phyloP scores from a whole-genome alignment of 2,888 invertebrate species.

The Monopis laevigella region DNA sequence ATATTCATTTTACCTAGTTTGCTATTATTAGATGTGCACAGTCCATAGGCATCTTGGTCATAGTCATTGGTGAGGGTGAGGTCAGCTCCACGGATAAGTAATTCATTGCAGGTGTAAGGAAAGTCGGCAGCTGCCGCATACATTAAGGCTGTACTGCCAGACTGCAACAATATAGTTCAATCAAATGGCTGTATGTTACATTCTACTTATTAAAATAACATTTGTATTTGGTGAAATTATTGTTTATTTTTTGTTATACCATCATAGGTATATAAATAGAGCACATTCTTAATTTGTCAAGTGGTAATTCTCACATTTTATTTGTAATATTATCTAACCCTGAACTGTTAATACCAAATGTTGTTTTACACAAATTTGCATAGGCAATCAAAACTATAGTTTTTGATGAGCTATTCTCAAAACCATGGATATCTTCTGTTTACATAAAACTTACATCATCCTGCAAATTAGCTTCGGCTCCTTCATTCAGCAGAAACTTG shows the following conservation, averaged over 20 bases:
- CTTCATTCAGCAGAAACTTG: conserved; percentile 78
- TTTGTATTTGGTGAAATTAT: too few relatives aligned
- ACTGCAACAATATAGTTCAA: conserved; percentile 54
- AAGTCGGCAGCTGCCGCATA: conserved; percentile 92
- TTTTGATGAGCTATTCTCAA: not conserved
- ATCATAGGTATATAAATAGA: too few relatives aligned
- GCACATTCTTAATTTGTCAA: too few relatives aligned
- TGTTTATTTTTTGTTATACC: too few relatives aligned
- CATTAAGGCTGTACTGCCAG: conserved; percentile 91
- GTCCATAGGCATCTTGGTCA: conserved; percentile 84
- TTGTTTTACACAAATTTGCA: not conserved
- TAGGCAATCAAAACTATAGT: not conserved
- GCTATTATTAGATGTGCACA: conserved; percentile 73
- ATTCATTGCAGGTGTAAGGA: conserved; percentile 86
- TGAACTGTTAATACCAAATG: too few relatives aligned
- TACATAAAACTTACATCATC: conserved; percentile 74
- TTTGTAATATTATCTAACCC: too few relatives aligned
- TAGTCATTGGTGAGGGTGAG: conserved; percentile 82
- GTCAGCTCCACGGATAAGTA: conserved; percentile 83
- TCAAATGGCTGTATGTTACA: too few relatives aligned
- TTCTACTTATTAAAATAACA: too few relatives aligned
- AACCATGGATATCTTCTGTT: not conserved
- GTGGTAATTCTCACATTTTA: too few relatives aligned
- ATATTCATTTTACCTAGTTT: conserved; percentile 62
- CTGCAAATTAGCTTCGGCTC: conserved; percentile 80